Conservation (phyloP, 1,140 invertebrate species). For the Drosophila azteca region DNA sequence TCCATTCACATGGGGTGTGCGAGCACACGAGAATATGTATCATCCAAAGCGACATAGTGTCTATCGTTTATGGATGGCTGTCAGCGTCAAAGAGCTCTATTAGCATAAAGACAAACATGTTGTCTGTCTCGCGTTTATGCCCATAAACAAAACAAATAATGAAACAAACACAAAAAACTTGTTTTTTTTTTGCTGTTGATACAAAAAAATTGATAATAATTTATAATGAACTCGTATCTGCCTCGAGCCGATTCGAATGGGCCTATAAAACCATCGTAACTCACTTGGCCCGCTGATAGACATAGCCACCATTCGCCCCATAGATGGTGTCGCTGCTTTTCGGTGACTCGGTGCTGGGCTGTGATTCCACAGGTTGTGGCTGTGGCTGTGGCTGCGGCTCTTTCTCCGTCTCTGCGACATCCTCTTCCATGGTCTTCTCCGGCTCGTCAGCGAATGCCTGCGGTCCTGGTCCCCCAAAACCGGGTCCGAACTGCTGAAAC, state of each 20-base stretch:
- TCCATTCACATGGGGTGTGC: neutral
- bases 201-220: slow-evolving; percentile 63
- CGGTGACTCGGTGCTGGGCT: slow-evolving; percentile 31
- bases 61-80: slow-evolving; percentile 40
- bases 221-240: slow-evolving; percentile 51
- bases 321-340: slow-evolving; percentile 62
- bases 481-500: slow-evolving; percentile 46
- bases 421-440: neutral
- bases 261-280: slow-evolving; percentile 41
- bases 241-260: neutral
- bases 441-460: slow-evolving; percentile 19
- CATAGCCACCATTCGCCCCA: slow-evolving; percentile 75
- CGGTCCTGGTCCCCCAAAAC: slow-evolving; percentile 48
- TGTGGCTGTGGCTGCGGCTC: neutral
- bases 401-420: neutral
- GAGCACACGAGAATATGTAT: too few species aligned
- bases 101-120: slow-evolving; percentile 47
- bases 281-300: slow-evolving; percentile 66
- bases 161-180: slow-evolving; percentile 10
- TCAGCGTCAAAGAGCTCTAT: slow-evolving; percentile 23
- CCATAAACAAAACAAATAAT: slow-evolving; percentile 18
- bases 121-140: slow-evolving; percentile 42
- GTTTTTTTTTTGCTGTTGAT: too few species aligned
- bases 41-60: slow-evolving; percentile 26
- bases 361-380: neutral